Evolutionary conservation across 2,888 invertebrate genomes (phyloP).

Genomic region (Megalurothrips usitatus): DNA sequence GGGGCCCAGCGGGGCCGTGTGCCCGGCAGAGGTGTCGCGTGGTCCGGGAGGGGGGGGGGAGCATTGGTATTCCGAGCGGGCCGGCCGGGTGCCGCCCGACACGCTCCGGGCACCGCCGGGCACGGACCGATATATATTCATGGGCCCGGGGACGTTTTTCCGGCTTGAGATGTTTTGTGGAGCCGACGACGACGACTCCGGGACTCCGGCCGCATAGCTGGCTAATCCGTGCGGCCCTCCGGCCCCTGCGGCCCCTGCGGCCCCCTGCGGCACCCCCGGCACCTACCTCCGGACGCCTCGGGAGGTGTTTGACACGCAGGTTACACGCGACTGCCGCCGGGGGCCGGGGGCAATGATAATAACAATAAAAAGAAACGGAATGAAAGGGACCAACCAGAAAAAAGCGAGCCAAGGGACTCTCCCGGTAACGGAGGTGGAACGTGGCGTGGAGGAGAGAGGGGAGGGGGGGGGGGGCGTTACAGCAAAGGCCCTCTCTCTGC

Average conservation of each 20-base stretch:
- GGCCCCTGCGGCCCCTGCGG: too few relatives aligned
- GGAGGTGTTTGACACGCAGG: not conserved
- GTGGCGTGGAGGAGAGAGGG: not conserved
- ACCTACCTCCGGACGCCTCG: not conserved
- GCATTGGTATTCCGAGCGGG: not conserved
- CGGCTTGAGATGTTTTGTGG: not conserved
- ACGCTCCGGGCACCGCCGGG: not conserved
- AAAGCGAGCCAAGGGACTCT: not conserved
- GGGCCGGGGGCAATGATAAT: not conserved
- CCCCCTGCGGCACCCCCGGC: too few relatives aligned
- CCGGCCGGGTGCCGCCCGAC: not conserved
- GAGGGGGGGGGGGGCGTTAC: not conserved
- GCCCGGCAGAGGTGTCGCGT: not conserved
- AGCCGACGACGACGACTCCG: not conserved
- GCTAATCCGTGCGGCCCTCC: too few relatives aligned
- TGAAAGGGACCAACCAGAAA: not conserved
- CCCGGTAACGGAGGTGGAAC: not conserved
- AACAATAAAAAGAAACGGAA: not conserved
- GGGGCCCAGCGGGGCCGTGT: too few relatives aligned
- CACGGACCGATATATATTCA: constrained; percentile 15
- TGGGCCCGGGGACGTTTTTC: constrained; percentile 13
- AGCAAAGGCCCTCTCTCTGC: too few relatives aligned
- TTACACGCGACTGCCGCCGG: too few relatives aligned
- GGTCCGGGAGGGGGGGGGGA: too few relatives aligned
- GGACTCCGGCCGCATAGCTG: too few relatives aligned